Evolutionary conservation across 2,888 invertebrate genomes (phyloP).

Genomic region (Embidobia sp.): DNA sequence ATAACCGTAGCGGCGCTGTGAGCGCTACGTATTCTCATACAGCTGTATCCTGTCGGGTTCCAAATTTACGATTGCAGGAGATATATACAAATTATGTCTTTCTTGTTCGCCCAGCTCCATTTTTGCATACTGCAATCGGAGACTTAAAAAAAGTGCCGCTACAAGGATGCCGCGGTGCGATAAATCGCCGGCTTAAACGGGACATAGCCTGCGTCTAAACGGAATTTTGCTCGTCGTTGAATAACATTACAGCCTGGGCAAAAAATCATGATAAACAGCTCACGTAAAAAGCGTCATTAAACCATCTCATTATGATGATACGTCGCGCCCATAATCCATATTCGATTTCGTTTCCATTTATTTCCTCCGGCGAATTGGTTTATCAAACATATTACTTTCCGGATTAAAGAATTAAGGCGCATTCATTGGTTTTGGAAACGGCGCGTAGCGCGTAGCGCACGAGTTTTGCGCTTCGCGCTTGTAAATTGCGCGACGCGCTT

Average conservation of each 20-base stretch:
- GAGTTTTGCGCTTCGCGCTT: too few species aligned
- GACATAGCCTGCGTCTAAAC: slow-evolving; percentile 20
- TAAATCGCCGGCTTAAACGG: slow-evolving; percentile 54
- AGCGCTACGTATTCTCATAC: slow-evolving; percentile 4
- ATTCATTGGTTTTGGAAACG: too few species aligned
- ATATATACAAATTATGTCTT: slow-evolving; percentile 67
- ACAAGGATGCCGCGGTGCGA: slow-evolving; percentile 30
- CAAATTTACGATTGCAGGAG: slow-evolving; percentile 61
- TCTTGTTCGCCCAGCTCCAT: slow-evolving; percentile 58
- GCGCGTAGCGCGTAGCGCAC: too few species aligned
- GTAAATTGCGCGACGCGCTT: too few species aligned
- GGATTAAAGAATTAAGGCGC: too few species aligned
- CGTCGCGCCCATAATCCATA: background rate
- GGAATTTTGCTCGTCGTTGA: slow-evolving; percentile 48
- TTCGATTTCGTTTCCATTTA: background rate
- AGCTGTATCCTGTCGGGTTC: slow-evolving; percentile 47
- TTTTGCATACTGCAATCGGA: slow-evolving; percentile 57
- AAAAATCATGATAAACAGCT: slow-evolving; percentile 35
- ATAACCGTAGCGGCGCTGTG: slow-evolving; percentile 26
- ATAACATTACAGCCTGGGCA: slow-evolving; percentile 36
- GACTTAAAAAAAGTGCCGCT: slow-evolving; percentile 35
- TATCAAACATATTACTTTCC: too few species aligned
- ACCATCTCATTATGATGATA: slow-evolving; percentile 22
- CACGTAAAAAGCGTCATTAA: slow-evolving; percentile 36
- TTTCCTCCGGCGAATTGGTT: too few species aligned